Evolutionary conservation across 1,140 invertebrate species (phyloP).

Genomic region (Oreohelix idahoensis): DNA sequence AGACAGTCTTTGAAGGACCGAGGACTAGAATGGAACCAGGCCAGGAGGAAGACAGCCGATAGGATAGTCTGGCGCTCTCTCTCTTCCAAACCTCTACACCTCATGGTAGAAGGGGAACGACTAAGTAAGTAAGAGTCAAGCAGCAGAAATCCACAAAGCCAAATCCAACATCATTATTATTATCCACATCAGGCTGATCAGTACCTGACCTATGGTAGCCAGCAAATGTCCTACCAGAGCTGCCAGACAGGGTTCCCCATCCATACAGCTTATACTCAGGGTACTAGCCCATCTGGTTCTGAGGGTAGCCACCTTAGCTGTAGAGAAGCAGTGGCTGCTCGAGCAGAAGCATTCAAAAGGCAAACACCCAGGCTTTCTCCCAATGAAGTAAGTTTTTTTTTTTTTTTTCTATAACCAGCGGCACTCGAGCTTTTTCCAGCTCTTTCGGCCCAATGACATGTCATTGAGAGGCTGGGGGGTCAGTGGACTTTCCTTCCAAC

Average conservation of each 20-base stretch:
- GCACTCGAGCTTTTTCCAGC: too few relatives aligned
- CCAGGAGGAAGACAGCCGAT: too few relatives aligned
- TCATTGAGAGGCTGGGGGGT: too few relatives aligned
- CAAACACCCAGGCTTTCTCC: slow-evolving; percentile 19
- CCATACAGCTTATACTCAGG: neutral
- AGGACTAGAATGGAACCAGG: too few relatives aligned
- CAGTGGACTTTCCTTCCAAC: too few relatives aligned
- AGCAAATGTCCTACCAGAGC: neutral
- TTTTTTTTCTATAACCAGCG: too few relatives aligned
- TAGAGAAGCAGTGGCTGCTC: slow-evolving; percentile 1
- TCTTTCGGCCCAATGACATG: too few relatives aligned
- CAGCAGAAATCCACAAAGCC: neutral
- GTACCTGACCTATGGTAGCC: neutral
- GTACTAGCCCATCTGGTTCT: neutral
- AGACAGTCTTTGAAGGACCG: too few relatives aligned
- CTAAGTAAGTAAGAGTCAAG: too few relatives aligned
- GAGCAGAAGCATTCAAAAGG: slow-evolving; percentile 17
- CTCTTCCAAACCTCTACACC: too few relatives aligned
- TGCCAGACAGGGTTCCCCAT: neutral
- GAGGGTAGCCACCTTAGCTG: neutral
- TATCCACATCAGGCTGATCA: neutral
- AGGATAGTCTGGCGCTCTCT: too few relatives aligned
- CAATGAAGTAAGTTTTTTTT: neutral
- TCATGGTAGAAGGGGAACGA: too few relatives aligned
- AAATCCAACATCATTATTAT: neutral